Base-by-base conservation (phyloP, 2,888 invertebrate species). In the Odiellus spinosus region DNA sequence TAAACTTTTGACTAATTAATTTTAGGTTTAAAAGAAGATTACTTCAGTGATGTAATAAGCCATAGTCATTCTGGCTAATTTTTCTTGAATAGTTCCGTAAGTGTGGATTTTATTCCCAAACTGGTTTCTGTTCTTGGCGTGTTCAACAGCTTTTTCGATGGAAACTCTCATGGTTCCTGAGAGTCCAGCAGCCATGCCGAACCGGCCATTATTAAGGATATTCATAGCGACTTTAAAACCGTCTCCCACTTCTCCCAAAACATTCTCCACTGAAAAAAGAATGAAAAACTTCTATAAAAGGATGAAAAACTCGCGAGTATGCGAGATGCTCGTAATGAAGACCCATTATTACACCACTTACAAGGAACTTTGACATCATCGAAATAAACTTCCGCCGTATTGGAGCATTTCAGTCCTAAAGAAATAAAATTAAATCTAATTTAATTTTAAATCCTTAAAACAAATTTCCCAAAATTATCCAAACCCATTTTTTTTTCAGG, bases 201-300 rank as follows among this genome's bases (percentile, higher is more conserved):
- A 96, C 50, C 96, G 76, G 0, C 96, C 98, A 69, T 93, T 91
- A 71, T 98, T 98, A 46, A 98, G 73, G 66, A 98, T 91, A 67
- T 88, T 88, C 90, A 98, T 96, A 40, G 96, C 96, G 50, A 93
- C 85, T 73, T 87, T 87, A 68, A 87, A 87, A 38, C 93, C 93
- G 65, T 86, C 78, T 18, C 91, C 91, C 56, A 84, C 80, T 52
- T 78, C 78, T 55, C 91, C 93, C 26, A 96, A 72, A 51, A 95
- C 77, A 72, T 93, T 91, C 65, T 81, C 86, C 19, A 75, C 72
- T 6, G n/a, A n/a, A n/a, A n/a, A n/a, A n/a, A n/a, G n/a, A n/a
- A n/a, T n/a, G n/a, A n/a, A n/a, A n/a, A n/a, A n/a, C n/a, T n/a
- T n/a, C n/a, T n/a, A n/a, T n/a, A n/a, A n/a, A n/a, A n/a, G n/a